Evolutionary conservation across 2,888 invertebrate genomes (phyloP).

Genomic region (Drosophila leonis): DNA sequence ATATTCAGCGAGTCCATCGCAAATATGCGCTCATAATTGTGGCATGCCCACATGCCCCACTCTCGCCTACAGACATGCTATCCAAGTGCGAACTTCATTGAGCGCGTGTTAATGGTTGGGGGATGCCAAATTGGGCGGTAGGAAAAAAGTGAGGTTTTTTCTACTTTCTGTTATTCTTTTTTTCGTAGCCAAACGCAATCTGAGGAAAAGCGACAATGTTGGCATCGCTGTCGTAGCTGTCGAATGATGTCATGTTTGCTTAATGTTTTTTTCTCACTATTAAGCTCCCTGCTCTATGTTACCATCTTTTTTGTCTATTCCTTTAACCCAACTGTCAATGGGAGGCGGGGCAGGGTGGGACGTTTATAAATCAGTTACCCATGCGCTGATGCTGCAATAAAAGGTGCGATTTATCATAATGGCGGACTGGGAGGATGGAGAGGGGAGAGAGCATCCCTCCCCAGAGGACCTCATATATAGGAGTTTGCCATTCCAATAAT

Average conservation of each 20-base stretch:
- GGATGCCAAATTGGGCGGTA: slow-evolving; percentile 19
- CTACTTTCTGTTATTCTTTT: slow-evolving; percentile 18
- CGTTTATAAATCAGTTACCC: slow-evolving; percentile 77
- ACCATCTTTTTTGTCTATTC: slow-evolving; percentile 43
- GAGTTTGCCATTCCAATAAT: slow-evolving; percentile 16
- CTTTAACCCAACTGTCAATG: slow-evolving; percentile 28
- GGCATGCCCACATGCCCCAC: slow-evolving; percentile 18
- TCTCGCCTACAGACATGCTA: slow-evolving; percentile 1
- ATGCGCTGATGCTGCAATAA: slow-evolving; percentile 81
- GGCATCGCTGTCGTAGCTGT: slow-evolving; percentile 59
- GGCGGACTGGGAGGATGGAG: slow-evolving; percentile 26
- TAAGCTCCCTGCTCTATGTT: slow-evolving; percentile 5
- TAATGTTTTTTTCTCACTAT: slow-evolving; percentile 24
- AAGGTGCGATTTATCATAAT: slow-evolving; percentile 82
- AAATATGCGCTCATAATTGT: slow-evolving; percentile 64
- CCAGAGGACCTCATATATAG: slow-evolving; percentile 4
- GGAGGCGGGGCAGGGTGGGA: neutral
- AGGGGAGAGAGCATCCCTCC: neutral
- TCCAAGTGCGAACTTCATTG: slow-evolving; percentile 27
- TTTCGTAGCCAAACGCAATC: slow-evolving; percentile 30
- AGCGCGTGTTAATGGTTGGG: slow-evolving; percentile 31
- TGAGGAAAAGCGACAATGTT: slow-evolving; percentile 65
- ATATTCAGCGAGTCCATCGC: slow-evolving; percentile 50
- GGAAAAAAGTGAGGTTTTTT: slow-evolving; percentile 6
- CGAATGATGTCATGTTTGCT: slow-evolving; percentile 75